Evolutionary conservation across 2,888 invertebrate genomes (phyloP), one percentile per base, ranked within the genome.

Genomic region (Zhengitettix transpicula): DNA sequence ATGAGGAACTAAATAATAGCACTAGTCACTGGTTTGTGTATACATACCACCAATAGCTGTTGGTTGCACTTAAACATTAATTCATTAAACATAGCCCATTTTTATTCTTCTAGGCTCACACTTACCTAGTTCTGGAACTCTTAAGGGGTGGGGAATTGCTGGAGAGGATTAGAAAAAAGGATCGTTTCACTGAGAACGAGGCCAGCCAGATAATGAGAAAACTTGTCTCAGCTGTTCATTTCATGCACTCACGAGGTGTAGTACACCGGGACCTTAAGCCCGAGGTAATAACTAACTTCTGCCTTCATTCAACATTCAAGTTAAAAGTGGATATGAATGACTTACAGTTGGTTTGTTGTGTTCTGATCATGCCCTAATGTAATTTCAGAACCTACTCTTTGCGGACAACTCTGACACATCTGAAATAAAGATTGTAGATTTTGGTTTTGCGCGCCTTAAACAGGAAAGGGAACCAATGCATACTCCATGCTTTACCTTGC

Each of bases 191-290:
- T 0, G 97, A 97, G 74, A 72, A 78, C 0, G 79, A 82, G 65
- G 93, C 95, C 9, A 81, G 87, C n/a, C 76, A 78, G 10, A 83
- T 97, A 59, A 83, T 95, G 75, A 75, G 80, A 42, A 89, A 93
- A 71, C 77, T 97, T 53, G 87, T 90, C 0, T 79, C 84, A 15
- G 95, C 93, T 56, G 85, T 96, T 17, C 75, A 81, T 42, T 91
- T 86, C 72, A 86, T 97, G 82, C 96, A 96, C 75, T 76, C 80
- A 28, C 77, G 84, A 59, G 83, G 87, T 15, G 85, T 94, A 54
- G 94, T 93, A 58, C 97, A 98, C 71, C 76, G 96, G 42, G 97
- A 97, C 73, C 78, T 98, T 15, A 98, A 97, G 73, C 96, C 96
- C 0, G 97, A 95, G 81, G 89, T 86, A 66, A 67, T 66, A 44